Conservation (phyloP, 2,888 invertebrate genomes). For the Volucella inflata region DNA sequence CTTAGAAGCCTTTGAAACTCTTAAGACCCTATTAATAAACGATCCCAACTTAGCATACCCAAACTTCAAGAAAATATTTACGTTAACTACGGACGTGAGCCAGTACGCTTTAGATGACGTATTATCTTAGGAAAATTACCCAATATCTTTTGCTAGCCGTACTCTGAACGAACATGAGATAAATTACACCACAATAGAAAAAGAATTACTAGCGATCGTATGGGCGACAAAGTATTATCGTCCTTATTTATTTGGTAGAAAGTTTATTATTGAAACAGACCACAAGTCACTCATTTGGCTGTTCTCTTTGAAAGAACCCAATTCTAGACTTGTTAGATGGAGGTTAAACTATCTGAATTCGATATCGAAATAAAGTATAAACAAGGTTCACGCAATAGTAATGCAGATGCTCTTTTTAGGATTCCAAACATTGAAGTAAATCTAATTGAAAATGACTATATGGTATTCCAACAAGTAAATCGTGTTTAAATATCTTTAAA, state of each 20-base stretch:
- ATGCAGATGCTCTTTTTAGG: too few species aligned
- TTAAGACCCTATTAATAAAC: constrained; percentile 4
- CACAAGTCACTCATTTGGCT: constrained; percentile 24
- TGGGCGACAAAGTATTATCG: constrained; percentile 72
- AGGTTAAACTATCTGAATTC: constrained; percentile 22
- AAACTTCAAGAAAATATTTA: constrained; percentile 48
- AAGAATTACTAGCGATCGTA: constrained; percentile 73
- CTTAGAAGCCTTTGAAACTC: constrained; percentile 39
- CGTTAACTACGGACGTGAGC: constrained; percentile 78
- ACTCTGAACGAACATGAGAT: too few species aligned
- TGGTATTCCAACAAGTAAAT: too few species aligned
- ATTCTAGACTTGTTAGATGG: constrained; percentile 28
- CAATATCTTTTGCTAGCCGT: too few species aligned
- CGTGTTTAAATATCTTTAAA: too few species aligned
- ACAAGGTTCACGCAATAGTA: constrained; percentile 27
- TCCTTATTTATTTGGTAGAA: constrained; percentile 9
- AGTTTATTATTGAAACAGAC: constrained; percentile 23
- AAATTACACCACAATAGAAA: constrained; percentile 77
- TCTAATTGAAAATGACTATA: too few species aligned
- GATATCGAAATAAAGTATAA: constrained; percentile 28
- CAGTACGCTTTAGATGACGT: constrained; percentile 77
- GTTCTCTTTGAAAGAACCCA: constrained; percentile 29
- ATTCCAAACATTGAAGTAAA: too few species aligned
- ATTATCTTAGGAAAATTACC: constrained; percentile 77
- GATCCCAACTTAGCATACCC: constrained; percentile 27